Evolutionary conservation across 2,888 invertebrate species (phyloP).

Genomic region (Drosophila tanythrix): DNA sequence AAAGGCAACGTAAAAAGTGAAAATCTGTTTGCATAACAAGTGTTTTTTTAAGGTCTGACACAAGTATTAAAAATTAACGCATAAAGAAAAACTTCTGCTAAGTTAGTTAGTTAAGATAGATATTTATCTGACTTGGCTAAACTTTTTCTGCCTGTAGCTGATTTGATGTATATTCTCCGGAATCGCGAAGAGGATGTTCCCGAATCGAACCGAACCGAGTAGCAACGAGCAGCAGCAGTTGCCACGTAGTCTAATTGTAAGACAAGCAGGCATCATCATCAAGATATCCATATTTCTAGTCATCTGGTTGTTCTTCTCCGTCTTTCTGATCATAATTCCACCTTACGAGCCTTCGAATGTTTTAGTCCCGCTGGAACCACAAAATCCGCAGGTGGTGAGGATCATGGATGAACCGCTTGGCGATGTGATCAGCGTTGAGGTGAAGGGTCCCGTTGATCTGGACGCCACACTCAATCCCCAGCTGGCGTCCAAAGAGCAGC

Average conservation of each 20-base stretch:
- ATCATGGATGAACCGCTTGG: background rate
- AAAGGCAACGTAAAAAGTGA: background rate
- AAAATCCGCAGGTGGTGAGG: background rate
- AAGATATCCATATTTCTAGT: constrained; percentile 22
- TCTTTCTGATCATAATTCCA: constrained; percentile 3
- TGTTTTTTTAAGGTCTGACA: background rate
- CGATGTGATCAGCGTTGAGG: background rate
- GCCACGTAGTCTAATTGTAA: background rate
- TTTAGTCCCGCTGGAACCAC: constrained; percentile 11
- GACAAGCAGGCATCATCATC: background rate
- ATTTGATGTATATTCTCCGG: background rate
- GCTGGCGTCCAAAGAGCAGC: background rate
- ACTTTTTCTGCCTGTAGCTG: background rate
- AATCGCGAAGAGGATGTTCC: background rate
- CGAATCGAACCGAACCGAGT: background rate
- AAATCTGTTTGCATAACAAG: background rate
- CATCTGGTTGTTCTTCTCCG: constrained; percentile 28
- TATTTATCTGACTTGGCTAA: background rate
- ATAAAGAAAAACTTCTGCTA: background rate
- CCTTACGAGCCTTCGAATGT: background rate
- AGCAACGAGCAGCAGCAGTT: background rate
- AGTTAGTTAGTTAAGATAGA: background rate
- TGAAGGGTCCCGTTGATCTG: constrained; percentile 20
- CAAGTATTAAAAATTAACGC: background rate
- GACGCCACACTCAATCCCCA: background rate